Evolutionary conservation across 2,113 vertebrate genomes (phyloP).

Genomic region (Dasypus novemcinctus): DNA sequence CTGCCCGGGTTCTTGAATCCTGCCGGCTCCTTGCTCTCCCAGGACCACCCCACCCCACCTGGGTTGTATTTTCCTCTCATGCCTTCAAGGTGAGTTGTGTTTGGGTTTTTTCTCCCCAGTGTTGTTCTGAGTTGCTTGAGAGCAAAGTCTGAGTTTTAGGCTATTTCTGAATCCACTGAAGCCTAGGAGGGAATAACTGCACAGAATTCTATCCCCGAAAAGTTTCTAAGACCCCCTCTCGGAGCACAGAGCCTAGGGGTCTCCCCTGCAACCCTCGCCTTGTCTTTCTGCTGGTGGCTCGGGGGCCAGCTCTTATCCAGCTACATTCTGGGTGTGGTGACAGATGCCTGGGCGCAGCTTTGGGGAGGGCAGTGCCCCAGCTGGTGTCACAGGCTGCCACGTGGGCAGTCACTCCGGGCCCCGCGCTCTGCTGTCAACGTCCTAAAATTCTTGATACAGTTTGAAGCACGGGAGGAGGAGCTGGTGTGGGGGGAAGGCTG

Average conservation of each 20-base stretch:
- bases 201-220: not conserved
- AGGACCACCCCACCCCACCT: not conserved
- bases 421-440: not conserved
- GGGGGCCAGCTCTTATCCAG: not conserved
- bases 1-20: not conserved
- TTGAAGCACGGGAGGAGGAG: not conserved
- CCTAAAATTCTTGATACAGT: not conserved
- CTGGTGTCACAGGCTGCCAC: not conserved
- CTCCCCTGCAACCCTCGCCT: not conserved
- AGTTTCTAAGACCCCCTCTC: not conserved
- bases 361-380: not conserved
- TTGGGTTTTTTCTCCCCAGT: not conserved
- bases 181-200: not conserved
- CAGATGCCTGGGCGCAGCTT: no score
- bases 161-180: not conserved
- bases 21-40: not conserved
- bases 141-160: not conserved
- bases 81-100: not conserved
- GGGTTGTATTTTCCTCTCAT: not conserved
- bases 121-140: not conserved
- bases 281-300: not conserved
- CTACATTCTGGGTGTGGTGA: not conserved
- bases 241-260: not conserved
- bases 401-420: no score
- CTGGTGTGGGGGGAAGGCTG: not conserved